Percentiles rank a stretch among this genome's conserved stretches.
Evolutionary conservation across 2,888 invertebrate genomes (phyloP).

Genomic region (Steromphala cineraria): DNA sequence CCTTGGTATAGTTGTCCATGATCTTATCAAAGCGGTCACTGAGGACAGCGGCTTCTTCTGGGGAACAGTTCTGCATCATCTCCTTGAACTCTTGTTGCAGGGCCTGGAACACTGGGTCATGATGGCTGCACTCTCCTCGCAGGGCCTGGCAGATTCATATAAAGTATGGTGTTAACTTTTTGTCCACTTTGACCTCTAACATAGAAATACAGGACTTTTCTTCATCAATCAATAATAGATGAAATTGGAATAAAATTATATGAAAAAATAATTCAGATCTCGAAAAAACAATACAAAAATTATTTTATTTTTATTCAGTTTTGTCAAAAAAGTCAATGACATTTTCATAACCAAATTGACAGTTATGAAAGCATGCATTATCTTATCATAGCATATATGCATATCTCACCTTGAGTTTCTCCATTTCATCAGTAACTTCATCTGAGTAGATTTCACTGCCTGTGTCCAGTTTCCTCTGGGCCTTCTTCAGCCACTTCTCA

Average conservation of each 20-base stretch:
- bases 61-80: conserved; percentile 82
- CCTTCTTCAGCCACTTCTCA: conserved; percentile 83
- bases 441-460: conserved; percentile 89
- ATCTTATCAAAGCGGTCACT: conserved; percentile 86
- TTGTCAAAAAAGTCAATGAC: too few species aligned
- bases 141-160: conserved; percentile 80
- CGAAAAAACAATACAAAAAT: too few species aligned
- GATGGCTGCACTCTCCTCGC: conserved; percentile 89
- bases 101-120: conserved; percentile 85
- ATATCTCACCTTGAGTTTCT: conserved; percentile 82
- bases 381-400: too few species aligned
- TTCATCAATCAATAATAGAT: too few species aligned
- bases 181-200: too few species aligned
- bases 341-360: too few species aligned
- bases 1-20: conserved; percentile 84
- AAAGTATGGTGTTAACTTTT: too few species aligned
- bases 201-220: too few species aligned
- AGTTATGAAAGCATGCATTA: too few species aligned
- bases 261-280: too few species aligned
- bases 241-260: too few species aligned
- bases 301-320: too few species aligned
- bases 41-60: conserved; percentile 84
- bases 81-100: conserved; percentile 90
- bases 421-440: conserved; percentile 85
- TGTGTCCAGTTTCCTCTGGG: conserved; percentile 78